Conservation (phyloP, 2,797 vertebrate genomes). For the Pipistrellus kuhlii region DNA sequence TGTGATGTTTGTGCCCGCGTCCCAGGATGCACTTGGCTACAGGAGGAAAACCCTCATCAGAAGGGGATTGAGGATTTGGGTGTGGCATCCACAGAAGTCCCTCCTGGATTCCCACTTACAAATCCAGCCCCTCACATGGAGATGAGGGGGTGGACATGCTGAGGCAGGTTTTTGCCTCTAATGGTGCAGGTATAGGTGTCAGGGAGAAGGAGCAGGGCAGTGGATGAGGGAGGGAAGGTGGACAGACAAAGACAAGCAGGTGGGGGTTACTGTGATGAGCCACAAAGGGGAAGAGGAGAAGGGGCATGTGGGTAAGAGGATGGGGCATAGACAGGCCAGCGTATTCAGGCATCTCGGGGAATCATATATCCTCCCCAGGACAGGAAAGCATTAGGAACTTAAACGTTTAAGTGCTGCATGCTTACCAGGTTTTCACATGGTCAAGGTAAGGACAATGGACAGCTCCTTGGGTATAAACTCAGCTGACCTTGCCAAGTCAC, state of each 20-base stretch:
- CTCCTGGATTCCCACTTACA: background rate
- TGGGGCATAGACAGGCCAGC: background rate
- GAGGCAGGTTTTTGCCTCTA: background rate
- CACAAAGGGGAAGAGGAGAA: background rate
- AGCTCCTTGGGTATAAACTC: conserved; percentile 35
- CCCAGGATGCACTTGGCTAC: background rate
- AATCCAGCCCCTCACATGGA: background rate
- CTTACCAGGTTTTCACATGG: background rate
- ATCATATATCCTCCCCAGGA: background rate
- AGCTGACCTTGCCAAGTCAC: background rate
- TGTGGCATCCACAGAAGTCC: background rate
- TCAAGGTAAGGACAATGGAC: conserved; percentile 57
- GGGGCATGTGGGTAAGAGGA: background rate
- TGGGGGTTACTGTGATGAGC: background rate
- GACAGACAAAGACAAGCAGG: background rate
- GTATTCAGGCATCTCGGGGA: no score
- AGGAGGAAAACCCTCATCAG: background rate
- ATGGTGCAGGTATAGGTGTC: background rate
- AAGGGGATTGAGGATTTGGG: background rate
- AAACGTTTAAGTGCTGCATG: background rate
- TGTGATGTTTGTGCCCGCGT: background rate
- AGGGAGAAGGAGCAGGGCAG: background rate
- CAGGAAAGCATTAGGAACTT: background rate
- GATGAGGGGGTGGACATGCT: background rate
- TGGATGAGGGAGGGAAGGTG: background rate